These are phyloP conservation scores for Hydropotes inermis DNA, from an alignment of 2,113 vertebrate genomes.

Conservation along the genomic window DNA sequence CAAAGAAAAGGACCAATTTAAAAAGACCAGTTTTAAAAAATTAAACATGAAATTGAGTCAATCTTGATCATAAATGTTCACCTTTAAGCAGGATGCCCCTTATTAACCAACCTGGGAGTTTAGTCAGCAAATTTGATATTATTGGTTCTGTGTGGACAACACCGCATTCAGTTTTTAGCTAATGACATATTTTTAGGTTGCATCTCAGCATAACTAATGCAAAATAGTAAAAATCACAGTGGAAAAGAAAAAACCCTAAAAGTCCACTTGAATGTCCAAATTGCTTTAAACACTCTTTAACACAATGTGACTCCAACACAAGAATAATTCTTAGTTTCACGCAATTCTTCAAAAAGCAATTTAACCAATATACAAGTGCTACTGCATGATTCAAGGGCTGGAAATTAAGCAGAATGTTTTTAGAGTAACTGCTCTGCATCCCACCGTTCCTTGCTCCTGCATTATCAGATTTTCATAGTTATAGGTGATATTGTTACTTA, in stretches of 20 bases:
- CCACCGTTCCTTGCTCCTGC: neutral
- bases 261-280: neutral
- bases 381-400: neutral
- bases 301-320: neutral
- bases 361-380: conserved; percentile 16
- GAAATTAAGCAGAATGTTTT: neutral
- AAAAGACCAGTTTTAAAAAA: neutral
- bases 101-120: neutral
- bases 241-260: neutral
- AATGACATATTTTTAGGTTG: neutral
- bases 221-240: neutral
- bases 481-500: neutral
- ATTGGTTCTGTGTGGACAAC: neutral
- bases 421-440: neutral
- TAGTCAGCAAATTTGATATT: neutral
- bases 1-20: neutral
- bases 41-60: neutral
- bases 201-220: neutral
- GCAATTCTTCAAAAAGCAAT: conserved; percentile 28
- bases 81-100: neutral
- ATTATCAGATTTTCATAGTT: neutral
- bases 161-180: neutral
- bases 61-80: neutral
- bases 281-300: neutral
- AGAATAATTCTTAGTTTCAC: conserved; percentile 24